Evolutionary conservation across 1,140 invertebrate genomes (phyloP).

Genomic region (Macrobrachium rosenbergii): DNA sequence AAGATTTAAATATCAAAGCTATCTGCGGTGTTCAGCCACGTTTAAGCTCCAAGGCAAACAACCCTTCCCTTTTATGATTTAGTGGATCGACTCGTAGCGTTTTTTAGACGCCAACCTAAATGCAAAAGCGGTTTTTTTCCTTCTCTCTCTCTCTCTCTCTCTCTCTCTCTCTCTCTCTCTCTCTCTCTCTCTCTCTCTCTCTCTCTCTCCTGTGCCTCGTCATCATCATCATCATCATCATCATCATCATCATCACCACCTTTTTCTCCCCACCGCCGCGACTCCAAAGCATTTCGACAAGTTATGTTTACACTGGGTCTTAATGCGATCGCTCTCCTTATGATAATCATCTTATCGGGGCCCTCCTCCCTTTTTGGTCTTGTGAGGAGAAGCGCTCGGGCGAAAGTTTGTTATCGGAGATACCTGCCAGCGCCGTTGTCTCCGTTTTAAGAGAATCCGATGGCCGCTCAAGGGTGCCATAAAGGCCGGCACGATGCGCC

Average conservation of each 20-base stretch:
- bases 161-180: constrained; percentile 1
- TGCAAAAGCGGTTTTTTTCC: neutral
- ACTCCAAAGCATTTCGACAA: too few relatives aligned
- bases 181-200: constrained; percentile 3
- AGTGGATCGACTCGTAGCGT: constrained; percentile 35
- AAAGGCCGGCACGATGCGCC: constrained; percentile 19
- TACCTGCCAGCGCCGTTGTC: neutral
- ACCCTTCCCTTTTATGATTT: constrained; percentile 54
- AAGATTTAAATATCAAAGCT: constrained; percentile 66
- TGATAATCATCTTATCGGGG: too few relatives aligned
- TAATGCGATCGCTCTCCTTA: neutral
- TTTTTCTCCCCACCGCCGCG: neutral
- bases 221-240: neutral
- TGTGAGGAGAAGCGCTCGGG: too few relatives aligned
- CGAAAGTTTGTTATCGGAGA: too few relatives aligned
- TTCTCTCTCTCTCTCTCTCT: constrained; percentile 7
- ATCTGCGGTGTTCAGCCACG: constrained; percentile 62
- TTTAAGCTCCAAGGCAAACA: constrained; percentile 61
- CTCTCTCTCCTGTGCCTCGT: neutral
- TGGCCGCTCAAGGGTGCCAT: constrained; percentile 13
- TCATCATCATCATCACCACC: too few relatives aligned
- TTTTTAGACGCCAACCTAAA: constrained; percentile 10
- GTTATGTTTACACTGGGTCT: neutral
- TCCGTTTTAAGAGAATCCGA: constrained; percentile 24
- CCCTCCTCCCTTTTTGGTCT: too few relatives aligned